Conservation (phyloP, 2,888 invertebrate genomes). For the Malthinus flaveolus region DNA sequence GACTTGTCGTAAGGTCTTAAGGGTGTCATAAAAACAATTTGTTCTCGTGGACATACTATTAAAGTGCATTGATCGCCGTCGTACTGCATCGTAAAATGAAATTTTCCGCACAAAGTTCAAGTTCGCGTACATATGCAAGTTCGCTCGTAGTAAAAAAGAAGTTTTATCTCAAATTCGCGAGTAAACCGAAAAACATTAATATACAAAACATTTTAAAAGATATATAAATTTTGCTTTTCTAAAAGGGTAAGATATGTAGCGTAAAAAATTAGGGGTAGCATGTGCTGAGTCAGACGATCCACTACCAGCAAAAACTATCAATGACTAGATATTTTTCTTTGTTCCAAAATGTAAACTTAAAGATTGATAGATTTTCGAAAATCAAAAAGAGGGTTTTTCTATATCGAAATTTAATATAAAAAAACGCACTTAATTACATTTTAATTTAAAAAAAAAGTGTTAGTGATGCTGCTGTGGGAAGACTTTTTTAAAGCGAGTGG, state of each 20-base stretch:
- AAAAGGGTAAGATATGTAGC: conserved; percentile 49
- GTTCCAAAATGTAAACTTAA: conserved; percentile 3
- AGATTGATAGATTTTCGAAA: conserved; percentile 14
- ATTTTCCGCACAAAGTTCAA: no score
- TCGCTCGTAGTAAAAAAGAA: no score
- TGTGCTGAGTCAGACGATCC: conserved; percentile 52
- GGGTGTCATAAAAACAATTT: no score
- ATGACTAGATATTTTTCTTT: conserved; percentile 45
- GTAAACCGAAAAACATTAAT: neutral
- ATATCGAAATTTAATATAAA: neutral
- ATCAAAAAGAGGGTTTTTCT: neutral
- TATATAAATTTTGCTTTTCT: conserved; percentile 19
- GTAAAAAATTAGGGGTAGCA: conserved; percentile 51
- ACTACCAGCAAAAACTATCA: conserved; percentile 47
- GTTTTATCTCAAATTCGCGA: no score
- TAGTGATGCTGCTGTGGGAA: no score
- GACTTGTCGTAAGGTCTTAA: no score
- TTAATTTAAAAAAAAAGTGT: neutral
- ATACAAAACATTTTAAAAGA: conserved; percentile 12
- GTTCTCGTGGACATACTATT: no score
- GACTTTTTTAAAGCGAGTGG: no score
- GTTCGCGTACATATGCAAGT: no score
- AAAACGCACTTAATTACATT: neutral
- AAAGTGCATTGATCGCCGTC: no score
- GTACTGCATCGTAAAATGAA: no score